Conservation (phyloP, 2,113 vertebrate species). For the Festucalex cinctus region DNA sequence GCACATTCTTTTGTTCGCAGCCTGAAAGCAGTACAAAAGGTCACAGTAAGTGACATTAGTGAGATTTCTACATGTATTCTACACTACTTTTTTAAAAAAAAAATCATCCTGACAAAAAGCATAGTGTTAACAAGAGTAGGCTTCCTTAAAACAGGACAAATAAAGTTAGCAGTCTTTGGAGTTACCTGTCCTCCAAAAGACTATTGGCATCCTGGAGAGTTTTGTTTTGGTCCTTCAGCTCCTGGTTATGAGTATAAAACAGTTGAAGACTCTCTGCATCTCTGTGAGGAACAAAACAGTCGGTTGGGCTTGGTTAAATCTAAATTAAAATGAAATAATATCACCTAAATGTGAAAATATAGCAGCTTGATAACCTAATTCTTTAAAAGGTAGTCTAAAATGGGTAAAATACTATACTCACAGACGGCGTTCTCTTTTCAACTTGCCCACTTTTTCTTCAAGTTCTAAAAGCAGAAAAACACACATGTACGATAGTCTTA, state of each 20-base stretch:
- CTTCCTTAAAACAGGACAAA: background rate
- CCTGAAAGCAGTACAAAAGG: conserved; percentile 56
- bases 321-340: background rate
- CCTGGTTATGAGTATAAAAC: conserved; percentile 89
- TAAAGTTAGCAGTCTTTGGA: background rate
- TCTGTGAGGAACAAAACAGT: conserved; percentile 66
- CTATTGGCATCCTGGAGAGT: conserved; percentile 83
- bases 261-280: conserved; percentile 93
- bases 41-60: background rate
- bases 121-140: background rate
- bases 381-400: background rate
- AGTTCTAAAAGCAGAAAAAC: conserved; percentile 73
- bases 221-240: conserved; percentile 89
- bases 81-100: background rate
- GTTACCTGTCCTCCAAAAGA: conserved; percentile 86
- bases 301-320: background rate
- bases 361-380: background rate
- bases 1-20: conserved; percentile 82
- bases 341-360: background rate
- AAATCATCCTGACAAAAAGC: background rate
- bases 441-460: conserved; percentile 86
- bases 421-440: conserved; percentile 93
- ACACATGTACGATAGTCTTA: background rate
- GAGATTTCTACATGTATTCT: background rate
- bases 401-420: conserved; percentile 73